phyloP scores from a whole-genome alignment of 2,888 invertebrate species.

The Endomychus coccineus region DNA sequence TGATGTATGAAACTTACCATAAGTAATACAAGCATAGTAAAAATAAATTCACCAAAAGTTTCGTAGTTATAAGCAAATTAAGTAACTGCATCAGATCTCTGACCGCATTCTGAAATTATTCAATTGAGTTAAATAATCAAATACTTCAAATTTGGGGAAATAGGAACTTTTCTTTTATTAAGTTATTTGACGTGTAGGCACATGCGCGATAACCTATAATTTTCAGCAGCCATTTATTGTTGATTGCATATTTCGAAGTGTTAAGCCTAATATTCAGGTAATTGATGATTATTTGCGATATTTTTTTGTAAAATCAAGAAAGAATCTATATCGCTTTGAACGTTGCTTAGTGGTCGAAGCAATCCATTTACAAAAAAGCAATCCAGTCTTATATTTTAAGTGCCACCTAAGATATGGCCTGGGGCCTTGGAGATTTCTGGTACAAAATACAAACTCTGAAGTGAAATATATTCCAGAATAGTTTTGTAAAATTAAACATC shows the following conservation, averaged over 20 bases:
- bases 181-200: constrained; percentile 22
- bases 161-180: constrained; percentile 10
- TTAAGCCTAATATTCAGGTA: constrained; percentile 41
- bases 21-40: no score
- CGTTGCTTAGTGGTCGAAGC: not conserved
- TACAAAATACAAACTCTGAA: no score
- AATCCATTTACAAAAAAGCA: not conserved
- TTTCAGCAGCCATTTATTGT: constrained; percentile 46
- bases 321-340: constrained; percentile 2
- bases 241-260: constrained; percentile 43
- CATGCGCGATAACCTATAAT: constrained; percentile 44
- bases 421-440: constrained; percentile 27
- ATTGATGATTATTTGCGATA: constrained; percentile 18
- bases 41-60: no score
- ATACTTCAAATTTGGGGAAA: no score
- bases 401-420: constrained; percentile 35
- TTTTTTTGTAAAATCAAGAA: constrained; percentile 5
- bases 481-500: no score
- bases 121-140: no score
- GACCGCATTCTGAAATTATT: no score
- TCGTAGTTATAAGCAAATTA: no score
- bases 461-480: no score
- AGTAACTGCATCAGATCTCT: no score
- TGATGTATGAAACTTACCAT: no score
- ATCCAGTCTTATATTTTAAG: no score